A percentile compares a stretch with the other conserved stretches of the same genome.
Conservation (phyloP, 2,888 invertebrate genomes). For the Bursaphelenchus okinawaensis region DNA sequence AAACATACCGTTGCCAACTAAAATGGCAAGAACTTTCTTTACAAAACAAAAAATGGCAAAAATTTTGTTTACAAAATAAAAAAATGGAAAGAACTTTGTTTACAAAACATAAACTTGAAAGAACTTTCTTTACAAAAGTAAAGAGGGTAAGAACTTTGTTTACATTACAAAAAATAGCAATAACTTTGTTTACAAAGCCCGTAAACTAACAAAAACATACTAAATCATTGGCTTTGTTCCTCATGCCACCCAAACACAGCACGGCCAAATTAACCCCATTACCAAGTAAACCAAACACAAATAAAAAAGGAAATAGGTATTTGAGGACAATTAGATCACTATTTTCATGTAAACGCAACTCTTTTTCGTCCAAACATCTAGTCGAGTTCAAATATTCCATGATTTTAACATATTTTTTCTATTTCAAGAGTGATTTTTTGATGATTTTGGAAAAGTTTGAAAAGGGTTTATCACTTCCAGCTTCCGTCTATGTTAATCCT, state of each 20-base stretch:
- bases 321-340: conserved; percentile 37
- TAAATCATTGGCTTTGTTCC: conserved; percentile 55
- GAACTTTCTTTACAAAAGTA: too few species aligned
- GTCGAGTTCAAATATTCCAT: neutral
- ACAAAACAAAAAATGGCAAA: too few species aligned
- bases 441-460: too few species aligned
- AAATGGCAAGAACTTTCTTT: neutral
- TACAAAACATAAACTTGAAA: too few species aligned
- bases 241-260: conserved; percentile 46
- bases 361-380: neutral
- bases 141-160: too few species aligned
- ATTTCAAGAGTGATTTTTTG: neutral
- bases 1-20: conserved; percentile 55
- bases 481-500: too few species aligned
- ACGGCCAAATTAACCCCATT: conserved; percentile 53
- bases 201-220: conserved; percentile 28
- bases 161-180: too few species aligned
- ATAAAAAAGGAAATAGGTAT: conserved; percentile 53
- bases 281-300: conserved; percentile 49
- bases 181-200: neutral
- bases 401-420: neutral
- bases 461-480: too few species aligned
- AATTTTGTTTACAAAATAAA: too few species aligned
- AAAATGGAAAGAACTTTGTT: too few species aligned
- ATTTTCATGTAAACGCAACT: conserved; percentile 15